These are phyloP conservation scores for Lysandra bellargus DNA, from an alignment of 2,888 invertebrate species.

Conservation along the genomic window DNA sequence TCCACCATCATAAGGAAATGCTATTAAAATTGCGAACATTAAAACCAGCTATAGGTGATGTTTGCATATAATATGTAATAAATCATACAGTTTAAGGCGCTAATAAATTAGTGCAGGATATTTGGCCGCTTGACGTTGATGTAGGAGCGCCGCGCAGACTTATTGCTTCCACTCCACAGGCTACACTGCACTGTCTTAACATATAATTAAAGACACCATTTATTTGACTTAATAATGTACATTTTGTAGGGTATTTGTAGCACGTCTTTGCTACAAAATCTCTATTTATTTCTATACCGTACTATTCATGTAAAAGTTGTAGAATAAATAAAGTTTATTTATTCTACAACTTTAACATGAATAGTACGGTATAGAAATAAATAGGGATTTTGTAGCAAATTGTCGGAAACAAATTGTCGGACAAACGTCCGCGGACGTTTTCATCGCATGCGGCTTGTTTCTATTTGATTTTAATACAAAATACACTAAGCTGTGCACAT, in stretches of 20 bases:
- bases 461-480: no score
- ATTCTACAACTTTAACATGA: no score
- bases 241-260: background rate
- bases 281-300: background rate
- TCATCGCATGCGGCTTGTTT: no score
- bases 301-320: background rate
- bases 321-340: background rate
- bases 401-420: no score
- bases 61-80: background rate
- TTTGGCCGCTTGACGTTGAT: background rate
- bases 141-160: background rate
- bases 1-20: no score
- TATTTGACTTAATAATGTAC: slow-evolving; percentile 1
- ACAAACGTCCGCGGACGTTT: no score
- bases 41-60: no score
- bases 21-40: no score
- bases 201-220: slow-evolving; percentile 19
- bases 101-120: slow-evolving; percentile 9
- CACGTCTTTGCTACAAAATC: background rate
- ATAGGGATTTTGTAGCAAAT: no score
- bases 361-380: no score
- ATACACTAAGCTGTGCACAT: no score
- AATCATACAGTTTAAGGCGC: background rate
- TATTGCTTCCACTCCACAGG: background rate
- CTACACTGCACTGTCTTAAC: slow-evolving; percentile 6